Percentiles rank a stretch among this genome's conserved stretches.
phyloP scores from a whole-genome alignment of 2,888 invertebrate species.

The Andrena marginata region DNA sequence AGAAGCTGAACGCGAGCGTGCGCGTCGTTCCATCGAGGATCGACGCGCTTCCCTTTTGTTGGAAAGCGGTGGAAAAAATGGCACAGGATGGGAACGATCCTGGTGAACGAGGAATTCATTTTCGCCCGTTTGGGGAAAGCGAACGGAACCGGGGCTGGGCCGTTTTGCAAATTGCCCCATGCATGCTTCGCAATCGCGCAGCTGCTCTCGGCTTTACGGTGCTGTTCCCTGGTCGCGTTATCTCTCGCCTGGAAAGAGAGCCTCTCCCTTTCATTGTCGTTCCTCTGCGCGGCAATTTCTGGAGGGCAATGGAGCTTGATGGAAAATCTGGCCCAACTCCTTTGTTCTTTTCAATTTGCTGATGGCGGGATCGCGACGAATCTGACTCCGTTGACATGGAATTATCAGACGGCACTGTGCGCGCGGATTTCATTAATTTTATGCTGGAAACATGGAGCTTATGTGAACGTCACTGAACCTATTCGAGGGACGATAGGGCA shows the following conservation, averaged over 20 bases:
- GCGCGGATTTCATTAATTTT: not conserved
- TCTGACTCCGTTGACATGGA: not conserved
- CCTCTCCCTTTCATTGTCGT: not conserved
- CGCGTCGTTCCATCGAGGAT: constrained; percentile 9
- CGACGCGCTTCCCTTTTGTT: not conserved
- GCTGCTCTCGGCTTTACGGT: not conserved
- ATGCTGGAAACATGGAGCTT: not conserved
- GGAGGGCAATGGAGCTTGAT: not conserved
- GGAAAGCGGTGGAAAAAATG: not conserved
- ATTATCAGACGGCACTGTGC: not conserved
- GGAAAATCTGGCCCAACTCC: not conserved
- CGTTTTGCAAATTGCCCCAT: constrained; percentile 31
- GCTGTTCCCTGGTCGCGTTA: not conserved
- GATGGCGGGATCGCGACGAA: not conserved
- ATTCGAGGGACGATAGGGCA: no score
- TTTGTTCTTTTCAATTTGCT: constrained; percentile 2
- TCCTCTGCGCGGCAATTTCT: not conserved
- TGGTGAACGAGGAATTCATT: constrained; percentile 17
- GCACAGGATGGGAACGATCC: not conserved
- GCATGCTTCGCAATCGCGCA: constrained; percentile 1
- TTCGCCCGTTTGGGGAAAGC: not conserved
- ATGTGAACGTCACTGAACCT: not conserved
- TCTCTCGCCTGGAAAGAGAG: no score
- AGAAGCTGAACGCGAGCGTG: constrained; percentile 21
- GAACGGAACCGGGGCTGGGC: not conserved